phyloP scores from a whole-genome alignment of 2,113 vertebrate genomes.

The Lepidothrix coronata region DNA sequence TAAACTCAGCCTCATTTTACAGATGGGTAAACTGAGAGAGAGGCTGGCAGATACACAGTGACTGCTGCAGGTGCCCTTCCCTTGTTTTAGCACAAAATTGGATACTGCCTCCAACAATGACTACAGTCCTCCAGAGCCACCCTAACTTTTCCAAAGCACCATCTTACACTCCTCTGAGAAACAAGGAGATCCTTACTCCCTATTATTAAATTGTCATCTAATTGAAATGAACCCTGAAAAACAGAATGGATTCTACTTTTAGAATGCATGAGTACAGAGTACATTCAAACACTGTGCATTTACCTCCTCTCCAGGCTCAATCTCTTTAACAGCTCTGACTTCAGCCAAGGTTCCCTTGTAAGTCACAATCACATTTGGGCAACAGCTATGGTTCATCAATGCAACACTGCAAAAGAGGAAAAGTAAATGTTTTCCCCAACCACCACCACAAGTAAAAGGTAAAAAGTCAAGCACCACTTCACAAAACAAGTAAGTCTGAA shows the following conservation, averaged over 20 bases:
- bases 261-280: rapidly evolving
- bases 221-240: not conserved
- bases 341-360: conserved; percentile 87
- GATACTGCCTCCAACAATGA: not conserved
- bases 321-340: conserved; percentile 87
- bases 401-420: conserved; percentile 80
- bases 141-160: not conserved
- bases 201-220: not conserved
- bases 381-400: conserved; percentile 95
- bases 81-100: not conserved
- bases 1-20: conserved; percentile 33
- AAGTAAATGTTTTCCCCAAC: not conserved
- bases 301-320: conserved; percentile 91
- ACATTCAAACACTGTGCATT: not conserved
- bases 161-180: not conserved
- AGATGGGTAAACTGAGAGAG: conserved; percentile 16
- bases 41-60: not conserved
- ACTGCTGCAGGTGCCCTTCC: conserved; percentile 1
- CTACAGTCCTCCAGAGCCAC: not conserved
- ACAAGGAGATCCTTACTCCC: not conserved
- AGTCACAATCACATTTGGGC: conserved; percentile 92
- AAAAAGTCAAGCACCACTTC: not conserved
- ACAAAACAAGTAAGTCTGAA: not conserved
- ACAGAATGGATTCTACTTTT: not conserved
- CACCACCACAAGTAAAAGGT: not conserved